Evolutionary conservation across 2,797 vertebrate genomes (phyloP).

Genomic region (Lepilemur ruficaudatus): DNA sequence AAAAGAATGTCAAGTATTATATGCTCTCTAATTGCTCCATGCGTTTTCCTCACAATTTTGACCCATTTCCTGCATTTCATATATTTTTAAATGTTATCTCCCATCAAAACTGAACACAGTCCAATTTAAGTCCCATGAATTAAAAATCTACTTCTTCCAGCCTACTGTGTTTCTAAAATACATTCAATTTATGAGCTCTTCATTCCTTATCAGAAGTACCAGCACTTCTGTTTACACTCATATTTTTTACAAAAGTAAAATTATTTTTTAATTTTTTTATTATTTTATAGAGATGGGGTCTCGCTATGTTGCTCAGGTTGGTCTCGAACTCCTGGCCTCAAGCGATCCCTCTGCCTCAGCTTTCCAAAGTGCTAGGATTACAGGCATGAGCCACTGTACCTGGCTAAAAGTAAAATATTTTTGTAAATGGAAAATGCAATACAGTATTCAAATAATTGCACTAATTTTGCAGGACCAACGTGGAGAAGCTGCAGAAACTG

Average conservation of each 20-base stretch:
- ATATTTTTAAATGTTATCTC: background rate
- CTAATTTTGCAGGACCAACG: background rate
- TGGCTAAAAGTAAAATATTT: background rate
- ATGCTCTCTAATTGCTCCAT: rapidly evolving
- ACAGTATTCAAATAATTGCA: background rate
- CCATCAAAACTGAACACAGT: background rate
- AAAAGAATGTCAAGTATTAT: background rate
- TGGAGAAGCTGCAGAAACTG: background rate
- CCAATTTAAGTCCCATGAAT: background rate
- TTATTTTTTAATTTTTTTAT: no score
- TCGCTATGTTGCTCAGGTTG: background rate
- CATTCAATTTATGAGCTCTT: background rate
- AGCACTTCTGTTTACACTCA: no score
- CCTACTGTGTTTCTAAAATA: background rate
- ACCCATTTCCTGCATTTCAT: background rate
- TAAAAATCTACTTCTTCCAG: background rate
- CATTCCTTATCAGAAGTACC: background rate
- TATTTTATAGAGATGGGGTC: background rate
- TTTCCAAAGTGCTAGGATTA: background rate
- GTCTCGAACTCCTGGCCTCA: background rate
- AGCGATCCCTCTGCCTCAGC: background rate
- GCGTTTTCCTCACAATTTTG: background rate
- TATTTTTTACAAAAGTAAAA: background rate
- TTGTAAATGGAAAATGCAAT: background rate
- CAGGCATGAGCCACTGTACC: background rate